Conservation (phyloP, 2,888 invertebrate genomes). For the Agrotis segetum region DNA sequence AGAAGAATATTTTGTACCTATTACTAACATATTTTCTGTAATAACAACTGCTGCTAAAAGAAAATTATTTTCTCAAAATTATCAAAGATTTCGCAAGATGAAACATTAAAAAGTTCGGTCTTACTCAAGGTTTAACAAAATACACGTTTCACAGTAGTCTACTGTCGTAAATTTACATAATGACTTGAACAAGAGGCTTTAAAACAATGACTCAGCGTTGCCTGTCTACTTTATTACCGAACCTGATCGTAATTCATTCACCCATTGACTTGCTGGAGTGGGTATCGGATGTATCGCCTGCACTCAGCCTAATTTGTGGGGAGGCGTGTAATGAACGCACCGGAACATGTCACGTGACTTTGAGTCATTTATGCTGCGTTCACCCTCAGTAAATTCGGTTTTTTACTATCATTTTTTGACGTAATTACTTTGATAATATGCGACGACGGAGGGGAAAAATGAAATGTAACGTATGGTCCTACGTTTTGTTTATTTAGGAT, state of each 20-base stretch:
- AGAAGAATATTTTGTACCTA: not conserved
- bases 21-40: not conserved
- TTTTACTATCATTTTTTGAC: constrained; percentile 63
- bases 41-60: not conserved
- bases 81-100: not conserved
- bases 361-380: constrained; percentile 68
- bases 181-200: constrained; percentile 54
- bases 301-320: constrained; percentile 81
- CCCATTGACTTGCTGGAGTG: constrained; percentile 65
- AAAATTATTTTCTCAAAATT: not conserved
- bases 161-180: constrained; percentile 55
- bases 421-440: constrained; percentile 65
- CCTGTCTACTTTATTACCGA: constrained; percentile 57
- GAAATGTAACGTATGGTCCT: constrained; percentile 49
- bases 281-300: constrained; percentile 67
- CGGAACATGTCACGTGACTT: constrained; percentile 74
- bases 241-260: constrained; percentile 61
- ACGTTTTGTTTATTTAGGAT: constrained; percentile 57
- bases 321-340: constrained; percentile 66
- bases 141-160: not conserved
- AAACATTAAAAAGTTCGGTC: constrained; percentile 15
- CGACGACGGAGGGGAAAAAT: constrained; percentile 41
- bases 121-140: constrained; percentile 13
- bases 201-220: constrained; percentile 57
- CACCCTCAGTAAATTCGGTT: constrained; percentile 60